Evolutionary conservation across 2,797 vertebrate genomes (phyloP), one percentile per base, ranked within the genome.

Genomic region (Gymnoscopelus braueri): DNA sequence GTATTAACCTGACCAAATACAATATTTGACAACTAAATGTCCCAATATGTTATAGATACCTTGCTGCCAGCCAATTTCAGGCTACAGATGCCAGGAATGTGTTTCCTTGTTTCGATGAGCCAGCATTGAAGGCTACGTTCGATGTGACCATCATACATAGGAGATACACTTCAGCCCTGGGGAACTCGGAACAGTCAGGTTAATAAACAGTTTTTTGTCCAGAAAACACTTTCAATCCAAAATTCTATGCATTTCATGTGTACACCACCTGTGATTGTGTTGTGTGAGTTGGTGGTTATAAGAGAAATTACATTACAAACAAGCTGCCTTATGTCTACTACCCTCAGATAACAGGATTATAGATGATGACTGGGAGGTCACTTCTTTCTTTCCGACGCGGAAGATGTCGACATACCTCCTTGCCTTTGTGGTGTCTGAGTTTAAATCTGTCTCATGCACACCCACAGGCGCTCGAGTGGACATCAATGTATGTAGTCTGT

Each of bases 81-180:
- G 89, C 94, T 15, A 91, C 89, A 3, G 6, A 70, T 0, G 90
- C 94, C 65, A 88, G 94, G 67, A 83, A 7, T 64, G 62, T 93
- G 26, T 95, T 95, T 78, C 94, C 94, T 15, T 95, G 94, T 86
- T 94, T 95, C 7, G 94, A 95, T 69, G 94, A 95, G 66, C 94
- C 94, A 5, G 91, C 91, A 0, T 74, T 95, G 90, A 95, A 95
- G 74, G 94, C 94, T 0, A 63, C 32, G 14, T 95, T 95, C 70
- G 0, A 72, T 0, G 32, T 94, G 60, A 93, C 78, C 12, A 65
- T 95, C 63, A 65, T 89, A 57, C 94, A 95, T 77, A 85, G 91
- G 59, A 2, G 0, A 0, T 0, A 0, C 0, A 89, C 81, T 0
- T 1, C 0, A 0, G 94, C 89, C 26, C 67, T 89, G 1, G 86